phyloP scores from a whole-genome alignment of 2,888 invertebrate species.

The Ephialtes manifestator region DNA sequence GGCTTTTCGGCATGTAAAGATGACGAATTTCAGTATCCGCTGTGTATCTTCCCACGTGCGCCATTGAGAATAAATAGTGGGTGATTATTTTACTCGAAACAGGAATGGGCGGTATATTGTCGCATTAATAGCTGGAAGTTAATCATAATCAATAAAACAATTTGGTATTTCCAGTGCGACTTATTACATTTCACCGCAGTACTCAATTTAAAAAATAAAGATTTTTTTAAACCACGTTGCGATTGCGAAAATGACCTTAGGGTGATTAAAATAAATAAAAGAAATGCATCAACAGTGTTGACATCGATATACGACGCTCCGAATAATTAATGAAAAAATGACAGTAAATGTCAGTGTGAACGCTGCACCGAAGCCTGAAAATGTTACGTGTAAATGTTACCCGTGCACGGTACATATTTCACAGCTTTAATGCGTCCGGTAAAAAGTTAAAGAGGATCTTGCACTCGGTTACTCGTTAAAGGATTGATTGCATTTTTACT shows the following conservation, averaged over 20 bases:
- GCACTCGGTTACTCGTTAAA: constrained; percentile 5
- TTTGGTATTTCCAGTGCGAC: too few species aligned
- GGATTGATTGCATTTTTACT: constrained; percentile 1
- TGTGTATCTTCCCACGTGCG: too few species aligned
- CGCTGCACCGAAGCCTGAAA: neutral
- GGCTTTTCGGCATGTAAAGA: too few species aligned
- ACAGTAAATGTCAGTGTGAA: constrained; percentile 4
- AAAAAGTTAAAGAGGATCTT: constrained; percentile 24
- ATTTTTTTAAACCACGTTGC: neutral
- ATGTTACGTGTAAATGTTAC: constrained; percentile 25
- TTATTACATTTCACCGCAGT: too few species aligned
- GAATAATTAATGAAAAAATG: constrained; percentile 14
- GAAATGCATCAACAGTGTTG: neutral
- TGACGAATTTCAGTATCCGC: too few species aligned
- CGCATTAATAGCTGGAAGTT: too few species aligned
- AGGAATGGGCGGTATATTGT: too few species aligned
- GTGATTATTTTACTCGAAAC: too few species aligned
- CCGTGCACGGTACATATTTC: neutral
- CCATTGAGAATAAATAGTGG: too few species aligned
- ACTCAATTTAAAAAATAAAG: too few species aligned
- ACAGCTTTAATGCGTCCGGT: constrained; percentile 1
- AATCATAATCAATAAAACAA: too few species aligned
- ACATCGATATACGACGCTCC: neutral
- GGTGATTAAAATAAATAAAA: neutral
- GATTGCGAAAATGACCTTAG: neutral